phyloP scores from a whole-genome alignment of 2,113 vertebrate genomes.

The Tenebrosternarchus preto region DNA sequence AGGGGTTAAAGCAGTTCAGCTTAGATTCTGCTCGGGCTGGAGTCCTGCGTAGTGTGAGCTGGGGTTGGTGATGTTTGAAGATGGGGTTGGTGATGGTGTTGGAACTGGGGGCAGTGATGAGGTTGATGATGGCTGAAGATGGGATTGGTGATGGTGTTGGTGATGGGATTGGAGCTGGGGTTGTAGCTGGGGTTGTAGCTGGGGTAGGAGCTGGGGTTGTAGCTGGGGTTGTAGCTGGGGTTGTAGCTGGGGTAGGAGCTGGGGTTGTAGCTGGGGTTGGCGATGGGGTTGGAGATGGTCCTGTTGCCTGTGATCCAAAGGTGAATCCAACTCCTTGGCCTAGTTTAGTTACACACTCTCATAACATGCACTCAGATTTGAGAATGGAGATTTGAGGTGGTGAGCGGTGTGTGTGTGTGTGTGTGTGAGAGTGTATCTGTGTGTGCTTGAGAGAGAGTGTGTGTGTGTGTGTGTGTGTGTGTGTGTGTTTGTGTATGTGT shows the following conservation, averaged over 20 bases:
- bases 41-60: background rate
- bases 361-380: slow-evolving; percentile 42
- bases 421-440: slow-evolving; percentile 33
- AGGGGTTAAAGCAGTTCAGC: too few species aligned
- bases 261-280: too few species aligned
- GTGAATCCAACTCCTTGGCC: slow-evolving; percentile 35
- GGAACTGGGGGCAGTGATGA: too few species aligned
- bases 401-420: slow-evolving; percentile 23
- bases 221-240: too few species aligned
- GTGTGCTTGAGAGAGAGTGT: too few species aligned
- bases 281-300: slow-evolving; percentile 8
- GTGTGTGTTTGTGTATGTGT: background rate
- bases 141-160: slow-evolving; percentile 24
- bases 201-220: slow-evolving; percentile 14
- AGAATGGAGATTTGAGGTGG: slow-evolving; percentile 18
- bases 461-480: slow-evolving; percentile 2
- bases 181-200: slow-evolving; percentile 5
- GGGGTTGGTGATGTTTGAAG: slow-evolving; percentile 27
- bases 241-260: too few species aligned
- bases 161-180: slow-evolving; percentile 18
- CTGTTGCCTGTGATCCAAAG: background rate
- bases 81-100: slow-evolving; percentile 13
- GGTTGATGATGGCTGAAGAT: slow-evolving; percentile 2
- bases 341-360: slow-evolving; percentile 49
- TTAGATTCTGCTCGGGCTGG: too few species aligned